phyloP scores from a whole-genome alignment of 2,888 invertebrate species.

The Tinea pellionella region DNA sequence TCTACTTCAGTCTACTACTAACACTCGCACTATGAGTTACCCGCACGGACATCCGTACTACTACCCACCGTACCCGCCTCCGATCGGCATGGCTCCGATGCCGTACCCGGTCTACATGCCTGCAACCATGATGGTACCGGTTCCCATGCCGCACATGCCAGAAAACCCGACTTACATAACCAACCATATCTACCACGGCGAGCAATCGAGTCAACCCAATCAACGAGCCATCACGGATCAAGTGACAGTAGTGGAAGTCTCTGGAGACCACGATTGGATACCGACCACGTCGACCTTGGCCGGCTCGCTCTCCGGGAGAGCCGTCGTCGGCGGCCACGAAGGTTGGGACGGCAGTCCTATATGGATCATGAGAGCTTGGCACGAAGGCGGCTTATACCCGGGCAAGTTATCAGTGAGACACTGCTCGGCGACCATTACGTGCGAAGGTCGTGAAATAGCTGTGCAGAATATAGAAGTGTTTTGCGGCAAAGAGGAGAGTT shows the following conservation, averaged over 20 bases:
- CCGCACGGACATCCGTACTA: conserved; percentile 3
- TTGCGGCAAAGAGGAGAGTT: conserved; percentile 40
- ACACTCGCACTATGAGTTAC: conserved; percentile 1
- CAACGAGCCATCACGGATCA: background rate
- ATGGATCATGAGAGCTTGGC: conserved; percentile 59
- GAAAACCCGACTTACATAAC: conserved; percentile 46
- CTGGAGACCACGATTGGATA: conserved; percentile 56
- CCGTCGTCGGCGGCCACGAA: conserved; percentile 57
- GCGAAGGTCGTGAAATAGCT: conserved; percentile 48
- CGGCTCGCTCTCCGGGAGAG: conserved; percentile 39
- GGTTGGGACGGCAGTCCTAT: conserved; percentile 62
- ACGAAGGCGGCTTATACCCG: conserved; percentile 56
- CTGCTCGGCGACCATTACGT: conserved; percentile 46
- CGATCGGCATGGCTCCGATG: background rate
- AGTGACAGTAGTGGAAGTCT: conserved; percentile 36
- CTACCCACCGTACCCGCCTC: background rate
- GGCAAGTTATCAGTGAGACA: conserved; percentile 58
- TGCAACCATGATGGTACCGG: conserved; percentile 48
- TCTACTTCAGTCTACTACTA: no score
- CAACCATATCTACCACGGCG: conserved; percentile 56
- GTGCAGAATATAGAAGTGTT: conserved; percentile 59
- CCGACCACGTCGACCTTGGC: conserved; percentile 48
- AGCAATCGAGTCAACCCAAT: conserved; percentile 17
- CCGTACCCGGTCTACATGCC: conserved; percentile 40
- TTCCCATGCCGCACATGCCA: conserved; percentile 25